Conservation (phyloP, 2,113 vertebrate genomes). For the Mustela lutreola region DNA sequence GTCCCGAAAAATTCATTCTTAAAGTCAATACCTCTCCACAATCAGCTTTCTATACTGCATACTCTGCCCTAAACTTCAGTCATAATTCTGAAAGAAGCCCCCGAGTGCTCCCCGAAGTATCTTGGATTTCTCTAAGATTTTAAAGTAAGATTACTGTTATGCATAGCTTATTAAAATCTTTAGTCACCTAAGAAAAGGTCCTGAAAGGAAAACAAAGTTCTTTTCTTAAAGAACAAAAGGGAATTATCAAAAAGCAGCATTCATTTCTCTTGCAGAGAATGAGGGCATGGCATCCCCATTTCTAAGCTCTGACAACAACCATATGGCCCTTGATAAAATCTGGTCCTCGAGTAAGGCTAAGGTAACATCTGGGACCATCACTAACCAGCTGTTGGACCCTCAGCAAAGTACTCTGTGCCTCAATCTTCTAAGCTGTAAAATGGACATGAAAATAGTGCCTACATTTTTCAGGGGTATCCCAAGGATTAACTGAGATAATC, state of each 20-base stretch:
- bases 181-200: conserved; percentile 23
- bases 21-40: conserved; percentile 8
- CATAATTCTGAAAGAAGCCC: conserved; percentile 50
- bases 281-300: background rate
- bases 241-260: background rate
- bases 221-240: conserved; percentile 46
- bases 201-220: background rate
- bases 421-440: background rate
- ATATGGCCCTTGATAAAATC: background rate
- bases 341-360: background rate
- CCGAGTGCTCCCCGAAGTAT: background rate
- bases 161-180: conserved; percentile 31
- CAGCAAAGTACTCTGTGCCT: background rate
- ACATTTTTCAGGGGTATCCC: background rate
- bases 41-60: conserved; percentile 35
- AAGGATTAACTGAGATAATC: background rate
- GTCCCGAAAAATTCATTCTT: background rate
- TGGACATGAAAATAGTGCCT: background rate
- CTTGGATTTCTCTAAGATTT: conserved; percentile 29
- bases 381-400: background rate
- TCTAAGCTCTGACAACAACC: background rate
- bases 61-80: background rate
- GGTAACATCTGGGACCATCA: background rate
- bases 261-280: conserved; percentile 8
- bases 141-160: background rate